Percentiles rank a stretch among this genome's conserved stretches.
Evolutionary conservation across 2,888 invertebrate genomes (phyloP).

Genomic region (Hedya salicella): DNA sequence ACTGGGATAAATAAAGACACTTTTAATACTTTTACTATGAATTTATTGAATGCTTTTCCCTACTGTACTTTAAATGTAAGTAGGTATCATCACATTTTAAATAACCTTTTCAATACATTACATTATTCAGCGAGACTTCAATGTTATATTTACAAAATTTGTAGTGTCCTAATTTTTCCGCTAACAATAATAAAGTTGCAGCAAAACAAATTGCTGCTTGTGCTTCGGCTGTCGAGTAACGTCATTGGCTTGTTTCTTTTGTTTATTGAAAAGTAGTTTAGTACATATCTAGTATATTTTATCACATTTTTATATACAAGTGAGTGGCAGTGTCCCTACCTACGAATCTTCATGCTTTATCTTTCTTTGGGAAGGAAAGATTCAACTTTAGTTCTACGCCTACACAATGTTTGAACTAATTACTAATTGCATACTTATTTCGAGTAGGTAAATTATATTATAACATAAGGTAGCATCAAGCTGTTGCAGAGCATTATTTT

Average conservation of each 20-base stretch:
- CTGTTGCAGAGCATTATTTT: conserved; percentile 10
- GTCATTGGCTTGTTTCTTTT: conserved; percentile 9
- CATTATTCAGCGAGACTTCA: conserved; percentile 26
- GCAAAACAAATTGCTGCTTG: conserved; percentile 16
- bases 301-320: conserved; percentile 43
- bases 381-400: conserved; percentile 20
- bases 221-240: conserved; percentile 28
- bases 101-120: conserved; percentile 35
- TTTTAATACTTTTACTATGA: conserved; percentile 39
- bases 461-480: conserved; percentile 22
- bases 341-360: conserved; percentile 28
- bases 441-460: conserved; percentile 20
- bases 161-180: conserved; percentile 12
- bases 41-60: conserved; percentile 42
- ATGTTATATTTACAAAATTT: conserved; percentile 39
- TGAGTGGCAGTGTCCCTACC: conserved; percentile 41
- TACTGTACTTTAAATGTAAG: conserved; percentile 39
- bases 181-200: conserved; percentile 27
- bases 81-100: conserved; percentile 39
- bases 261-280: conserved; percentile 30
- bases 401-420: conserved; percentile 33
- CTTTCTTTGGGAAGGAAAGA: conserved; percentile 38
- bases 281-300: conserved; percentile 35
- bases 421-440: conserved; percentile 32
- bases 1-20: conserved; percentile 15